phyloP scores from a whole-genome alignment of 2,113 vertebrate genomes.

The Fulica atra region DNA sequence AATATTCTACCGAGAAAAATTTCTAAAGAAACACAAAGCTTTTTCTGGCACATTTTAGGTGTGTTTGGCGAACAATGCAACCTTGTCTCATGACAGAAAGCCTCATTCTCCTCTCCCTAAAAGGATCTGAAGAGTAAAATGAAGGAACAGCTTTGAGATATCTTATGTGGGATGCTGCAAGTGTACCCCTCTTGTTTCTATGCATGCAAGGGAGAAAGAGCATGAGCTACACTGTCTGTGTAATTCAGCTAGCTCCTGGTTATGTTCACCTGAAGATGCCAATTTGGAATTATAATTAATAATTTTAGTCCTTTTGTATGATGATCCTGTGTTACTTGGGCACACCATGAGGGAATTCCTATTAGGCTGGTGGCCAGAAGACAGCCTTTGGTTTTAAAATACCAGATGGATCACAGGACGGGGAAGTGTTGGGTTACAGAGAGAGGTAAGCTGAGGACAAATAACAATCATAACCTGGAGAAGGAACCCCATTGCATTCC shows the following conservation, averaged over 20 bases:
- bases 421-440: not conserved
- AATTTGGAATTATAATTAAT: not conserved
- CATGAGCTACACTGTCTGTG: not conserved
- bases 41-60: not conserved
- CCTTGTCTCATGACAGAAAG: not conserved
- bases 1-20: not conserved
- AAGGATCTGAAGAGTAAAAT: not conserved
- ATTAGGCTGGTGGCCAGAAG: not conserved
- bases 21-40: not conserved
- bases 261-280: not conserved
- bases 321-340: not conserved
- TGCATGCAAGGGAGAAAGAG: not conserved
- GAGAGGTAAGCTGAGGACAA: conserved; percentile 8
- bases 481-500: not conserved
- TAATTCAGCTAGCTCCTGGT: not conserved
- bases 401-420: not conserved
- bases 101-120: not conserved
- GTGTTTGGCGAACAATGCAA: not conserved
- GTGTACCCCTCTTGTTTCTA: not conserved
- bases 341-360: not conserved
- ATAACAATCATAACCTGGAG: not conserved
- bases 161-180: not conserved
- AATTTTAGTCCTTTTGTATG: not conserved
- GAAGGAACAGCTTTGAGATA: not conserved
- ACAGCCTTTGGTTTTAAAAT: not conserved